Percentiles rank a stretch among this genome's conserved stretches.
Conservation (phyloP, 2,888 invertebrate species). For the Buathra laborator region DNA sequence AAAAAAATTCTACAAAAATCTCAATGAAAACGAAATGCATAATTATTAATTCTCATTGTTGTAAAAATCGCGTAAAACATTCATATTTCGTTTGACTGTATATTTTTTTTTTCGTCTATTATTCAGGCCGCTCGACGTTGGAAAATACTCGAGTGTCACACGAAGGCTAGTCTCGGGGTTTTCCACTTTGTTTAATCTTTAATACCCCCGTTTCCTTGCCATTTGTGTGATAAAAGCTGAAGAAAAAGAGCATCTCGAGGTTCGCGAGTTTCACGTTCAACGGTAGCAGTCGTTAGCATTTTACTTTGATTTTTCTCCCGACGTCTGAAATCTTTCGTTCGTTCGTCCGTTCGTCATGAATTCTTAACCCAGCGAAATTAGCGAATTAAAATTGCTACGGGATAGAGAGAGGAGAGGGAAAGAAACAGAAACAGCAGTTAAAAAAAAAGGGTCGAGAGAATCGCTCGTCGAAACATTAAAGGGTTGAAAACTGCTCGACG, state of each 20-base stretch:
- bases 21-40: no score
- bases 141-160: constrained; percentile 67
- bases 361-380: constrained; percentile 84
- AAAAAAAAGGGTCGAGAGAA: constrained; percentile 46
- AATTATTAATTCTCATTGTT: neutral
- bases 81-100: neutral
- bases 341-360: constrained; percentile 77
- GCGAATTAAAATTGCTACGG: constrained; percentile 82
- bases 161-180: constrained; percentile 67
- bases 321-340: constrained; percentile 76
- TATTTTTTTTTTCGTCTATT: constrained; percentile 36
- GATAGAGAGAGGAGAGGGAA: constrained; percentile 36
- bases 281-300: constrained; percentile 76
- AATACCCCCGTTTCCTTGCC: constrained; percentile 82
- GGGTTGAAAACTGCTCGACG: constrained; percentile 16
- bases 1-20: neutral
- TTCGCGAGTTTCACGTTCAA: constrained; percentile 68
- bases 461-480: constrained; percentile 29
- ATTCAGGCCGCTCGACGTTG: constrained; percentile 21
- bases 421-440: constrained; percentile 47
- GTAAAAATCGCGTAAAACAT: constrained; percentile 1
- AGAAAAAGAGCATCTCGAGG: constrained; percentile 75
- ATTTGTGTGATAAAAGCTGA: constrained; percentile 80
- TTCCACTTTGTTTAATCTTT: constrained; percentile 84
- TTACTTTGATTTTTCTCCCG: constrained; percentile 84